phyloP scores from a whole-genome alignment of 2,797 vertebrate species.

The Craterocephalus amniculus region DNA sequence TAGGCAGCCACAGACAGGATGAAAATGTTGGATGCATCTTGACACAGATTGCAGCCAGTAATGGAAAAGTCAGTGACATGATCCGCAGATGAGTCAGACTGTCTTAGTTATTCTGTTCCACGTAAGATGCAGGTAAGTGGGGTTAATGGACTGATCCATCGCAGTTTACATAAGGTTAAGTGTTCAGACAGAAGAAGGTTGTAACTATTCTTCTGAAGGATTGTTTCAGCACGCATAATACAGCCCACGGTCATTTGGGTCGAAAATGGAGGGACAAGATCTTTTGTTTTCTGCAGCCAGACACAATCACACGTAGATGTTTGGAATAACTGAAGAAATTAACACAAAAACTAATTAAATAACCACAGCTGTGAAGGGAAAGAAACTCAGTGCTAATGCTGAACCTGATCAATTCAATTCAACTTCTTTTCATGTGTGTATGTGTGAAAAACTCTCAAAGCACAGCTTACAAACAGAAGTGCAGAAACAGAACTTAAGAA shows the following conservation, averaged over 20 bases:
- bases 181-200: background rate
- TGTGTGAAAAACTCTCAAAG: background rate
- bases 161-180: background rate
- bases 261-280: slow-evolving; percentile 11
- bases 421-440: no score
- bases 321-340: slow-evolving; percentile 9
- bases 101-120: background rate
- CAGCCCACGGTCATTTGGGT: background rate
- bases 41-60: background rate
- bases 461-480: background rate
- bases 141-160: background rate
- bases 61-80: background rate
- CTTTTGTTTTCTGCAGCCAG: background rate
- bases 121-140: background rate
- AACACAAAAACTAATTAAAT: slow-evolving; percentile 21
- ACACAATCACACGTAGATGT: slow-evolving; percentile 9
- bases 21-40: slow-evolving; percentile 4
- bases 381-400: background rate
- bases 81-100: background rate
- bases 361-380: background rate
- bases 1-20: background rate
- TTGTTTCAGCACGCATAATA: background rate
- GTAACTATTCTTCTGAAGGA: background rate
- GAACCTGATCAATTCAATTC: no score
- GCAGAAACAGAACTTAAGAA: background rate